Base-by-base conservation (phyloP, 2,888 invertebrate species). In the Drosophila peninsularis region DNA sequence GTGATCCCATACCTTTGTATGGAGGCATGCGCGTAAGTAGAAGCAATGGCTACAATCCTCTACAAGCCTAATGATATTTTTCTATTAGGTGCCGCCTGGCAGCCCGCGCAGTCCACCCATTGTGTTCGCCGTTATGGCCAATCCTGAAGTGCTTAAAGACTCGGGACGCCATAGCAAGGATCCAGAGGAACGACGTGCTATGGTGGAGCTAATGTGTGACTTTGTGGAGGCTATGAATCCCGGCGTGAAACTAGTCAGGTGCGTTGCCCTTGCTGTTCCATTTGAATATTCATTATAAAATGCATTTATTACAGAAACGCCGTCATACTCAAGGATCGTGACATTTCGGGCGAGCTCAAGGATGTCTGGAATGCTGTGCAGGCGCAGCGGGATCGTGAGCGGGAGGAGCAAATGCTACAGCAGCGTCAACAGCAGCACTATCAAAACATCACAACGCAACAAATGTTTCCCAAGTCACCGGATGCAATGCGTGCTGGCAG, bases 331-430 rank as follows among this genome's bases (percentile, higher is more conserved):
- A 94, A 94, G 82, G 95, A 96, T 84, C 93, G 95, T 27, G 96
- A 96, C 90, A 93, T 96, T 67, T 95, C 95, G 0, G 96, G 96
- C 0, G 96, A 96, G 90, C 91, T 96, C 24, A 96, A 96, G 89
- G 95, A 96, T 88, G 95, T 96, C 1, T 96, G 96, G 96, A 94
- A 94, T 19, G 95, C 95, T 0, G 95, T 96, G 3, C 95, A 95
- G 76, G 92, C 91, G 11, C 92, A 92, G 73, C 85, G 92, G n/a
- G 92, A 92, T 81, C 90, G 92, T 7, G 92, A 92, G 71, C 90
- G 92, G 7, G 92, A 92, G 60, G 92, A 92, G 60, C 92, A 92
- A 86, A 90, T 92, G 76, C 66, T 92, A 32, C 91, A 92, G 63
- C 92, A 92, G 68, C 90, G 92, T 6, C 91, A 91, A 42, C 92